Evolutionary conservation across 2,888 invertebrate genomes (phyloP), one percentile per base, ranked within the genome.

Genomic region (Campoplex capitator): DNA sequence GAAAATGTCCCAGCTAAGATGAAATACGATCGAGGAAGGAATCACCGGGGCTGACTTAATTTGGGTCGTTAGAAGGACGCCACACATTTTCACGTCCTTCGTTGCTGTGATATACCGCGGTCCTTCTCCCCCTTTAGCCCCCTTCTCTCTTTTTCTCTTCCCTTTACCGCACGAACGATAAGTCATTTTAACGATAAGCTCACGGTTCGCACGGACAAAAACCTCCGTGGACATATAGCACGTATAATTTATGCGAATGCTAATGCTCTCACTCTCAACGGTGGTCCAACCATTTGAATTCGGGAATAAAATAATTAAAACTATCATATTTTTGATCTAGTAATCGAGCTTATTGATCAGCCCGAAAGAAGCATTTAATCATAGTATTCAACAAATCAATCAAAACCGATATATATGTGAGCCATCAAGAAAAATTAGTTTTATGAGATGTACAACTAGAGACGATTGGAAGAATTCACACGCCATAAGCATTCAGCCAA

Each of bases 171-270:
- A 89, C 88, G 85, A 90, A 89, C 93, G 92, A 93, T 93, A 93
- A 92, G 92, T 93, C 93, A 93, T 93, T 92, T 90, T 89, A 91
- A 91, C 92, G 92, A 93, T 93, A 93, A 93, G 92, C 91, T 51
- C 89, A 38, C 78, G 83, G 83, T 84, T 83, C 85, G 56, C 80
- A 54, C 74, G 88, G 85, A 79, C 75, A 56, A 82, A 87, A 88
- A 85, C 88, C 88, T 88, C 84, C 83, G 81, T 84, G 80, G 83
- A 86, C 87, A 84, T 80, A 68, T 45, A 67, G 65, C 70, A 42
- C 67, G 83, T 68, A 85, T 71, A 79, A 89, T 87, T 87, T 88
- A 89, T 89, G 85, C 65, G 87, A 88, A 78, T 85, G 86, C 71
- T 83, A 85, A 87, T 87, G 28, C 82, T 65, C 68, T 28, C 48